A percentile compares a stretch with the other conserved stretches of the same genome.
phyloP scores from a whole-genome alignment of 1,140 invertebrate species.

The Lethrus apterus region DNA sequence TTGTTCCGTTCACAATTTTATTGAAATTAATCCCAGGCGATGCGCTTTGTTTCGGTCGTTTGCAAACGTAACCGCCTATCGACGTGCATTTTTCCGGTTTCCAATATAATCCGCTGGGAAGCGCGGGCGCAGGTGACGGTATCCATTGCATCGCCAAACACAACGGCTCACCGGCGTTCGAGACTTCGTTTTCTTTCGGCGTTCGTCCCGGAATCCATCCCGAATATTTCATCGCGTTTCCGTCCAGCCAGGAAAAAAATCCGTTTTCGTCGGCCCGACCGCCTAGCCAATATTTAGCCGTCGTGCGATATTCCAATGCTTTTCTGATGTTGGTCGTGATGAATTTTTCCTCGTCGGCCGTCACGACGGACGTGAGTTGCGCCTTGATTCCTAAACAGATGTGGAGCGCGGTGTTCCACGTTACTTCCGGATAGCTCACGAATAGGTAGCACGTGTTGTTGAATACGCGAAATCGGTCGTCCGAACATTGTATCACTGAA shows the following conservation, averaged over 20 bases:
- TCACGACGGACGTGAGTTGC: slow-evolving; percentile 52
- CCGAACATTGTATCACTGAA: slow-evolving; percentile 51
- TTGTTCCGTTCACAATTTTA: slow-evolving; percentile 46
- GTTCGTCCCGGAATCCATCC: slow-evolving; percentile 49
- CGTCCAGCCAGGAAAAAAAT: slow-evolving; percentile 51
- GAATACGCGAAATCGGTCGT: slow-evolving; percentile 56
- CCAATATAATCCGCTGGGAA: slow-evolving; percentile 59
- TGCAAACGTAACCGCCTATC: slow-evolving; percentile 53
- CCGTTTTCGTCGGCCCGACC: slow-evolving; percentile 41
- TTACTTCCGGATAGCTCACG: slow-evolving; percentile 63
- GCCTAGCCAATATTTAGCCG: slow-evolving; percentile 60
- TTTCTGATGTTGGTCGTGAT: slow-evolving; percentile 55
- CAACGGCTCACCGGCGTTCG: slow-evolving; percentile 36
- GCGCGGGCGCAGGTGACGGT: slow-evolving; percentile 47
- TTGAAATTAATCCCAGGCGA: slow-evolving; percentile 36
- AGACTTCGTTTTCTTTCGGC: slow-evolving; percentile 33
- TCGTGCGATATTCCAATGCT: slow-evolving; percentile 58
- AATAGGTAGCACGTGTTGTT: slow-evolving; percentile 64
- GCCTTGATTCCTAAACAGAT: slow-evolving; percentile 59
- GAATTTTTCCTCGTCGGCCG: slow-evolving; percentile 56
- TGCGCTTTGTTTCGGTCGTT: slow-evolving; percentile 28
- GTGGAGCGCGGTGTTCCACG: slow-evolving; percentile 63
- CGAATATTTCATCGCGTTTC: slow-evolving; percentile 45
- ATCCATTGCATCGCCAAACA: slow-evolving; percentile 58
- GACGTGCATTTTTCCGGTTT: slow-evolving; percentile 47